Percentiles rank a stretch among this genome's conserved stretches.
Conservation (phyloP, 2,888 invertebrate species). For the Notodonta ziczac region DNA sequence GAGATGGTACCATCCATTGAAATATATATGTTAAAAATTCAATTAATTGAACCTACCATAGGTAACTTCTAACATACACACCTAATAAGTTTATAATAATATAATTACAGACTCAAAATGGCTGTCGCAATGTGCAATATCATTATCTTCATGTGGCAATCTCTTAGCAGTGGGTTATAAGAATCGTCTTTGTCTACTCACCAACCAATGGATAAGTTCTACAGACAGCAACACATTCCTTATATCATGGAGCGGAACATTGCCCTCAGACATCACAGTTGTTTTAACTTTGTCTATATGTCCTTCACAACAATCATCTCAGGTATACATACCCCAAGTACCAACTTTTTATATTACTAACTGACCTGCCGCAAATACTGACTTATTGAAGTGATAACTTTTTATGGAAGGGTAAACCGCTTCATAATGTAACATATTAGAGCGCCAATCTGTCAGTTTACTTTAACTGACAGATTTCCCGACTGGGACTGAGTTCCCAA, state of each 20-base stretch:
- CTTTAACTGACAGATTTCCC: too few relatives aligned
- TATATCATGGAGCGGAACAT: conserved; percentile 77
- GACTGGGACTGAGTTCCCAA: too few relatives aligned
- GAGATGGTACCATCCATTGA: background rate
- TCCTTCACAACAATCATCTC: conserved; percentile 75
- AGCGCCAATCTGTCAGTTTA: too few relatives aligned
- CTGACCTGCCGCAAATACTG: too few relatives aligned
- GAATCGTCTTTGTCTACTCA: conserved; percentile 70
- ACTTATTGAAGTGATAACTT: too few relatives aligned
- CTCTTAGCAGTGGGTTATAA: conserved; percentile 69
- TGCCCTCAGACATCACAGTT: conserved; percentile 68
- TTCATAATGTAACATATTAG: too few relatives aligned
- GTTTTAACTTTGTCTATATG: conserved; percentile 71
- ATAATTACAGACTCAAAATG: conserved; percentile 69
- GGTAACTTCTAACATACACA: too few relatives aligned
- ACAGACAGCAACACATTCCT: conserved; percentile 72
- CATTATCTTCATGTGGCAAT: conserved; percentile 75
- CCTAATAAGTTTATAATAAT: too few relatives aligned
- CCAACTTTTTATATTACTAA: too few relatives aligned
- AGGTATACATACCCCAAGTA: conserved; percentile 50
- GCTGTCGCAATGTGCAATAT: conserved; percentile 73
- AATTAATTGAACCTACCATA: background rate
- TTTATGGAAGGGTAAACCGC: too few relatives aligned
- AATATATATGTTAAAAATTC: background rate
- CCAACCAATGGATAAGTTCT: conserved; percentile 77